These are phyloP conservation scores for Aethes cnicana DNA, from an alignment of 2,888 invertebrate genomes.

Conservation along the genomic window DNA sequence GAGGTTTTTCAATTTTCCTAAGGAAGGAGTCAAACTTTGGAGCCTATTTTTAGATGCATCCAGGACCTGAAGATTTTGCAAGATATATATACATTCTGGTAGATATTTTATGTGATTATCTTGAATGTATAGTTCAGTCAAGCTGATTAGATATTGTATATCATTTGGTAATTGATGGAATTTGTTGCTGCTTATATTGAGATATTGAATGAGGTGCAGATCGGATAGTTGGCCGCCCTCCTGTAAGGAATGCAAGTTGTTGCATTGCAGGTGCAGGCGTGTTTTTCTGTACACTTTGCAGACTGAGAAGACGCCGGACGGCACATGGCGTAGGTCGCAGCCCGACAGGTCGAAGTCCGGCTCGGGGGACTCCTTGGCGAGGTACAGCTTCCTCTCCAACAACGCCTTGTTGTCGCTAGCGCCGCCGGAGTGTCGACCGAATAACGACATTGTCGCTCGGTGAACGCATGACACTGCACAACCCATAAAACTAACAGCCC, in stretches of 20 bases:
- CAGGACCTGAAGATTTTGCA: slow-evolving; percentile 85
- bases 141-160: slow-evolving; percentile 84
- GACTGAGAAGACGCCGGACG: slow-evolving; percentile 89
- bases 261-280: slow-evolving; percentile 84
- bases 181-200: slow-evolving; percentile 86
- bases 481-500: slow-evolving; percentile 64
- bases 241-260: slow-evolving; percentile 85
- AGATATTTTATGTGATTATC: slow-evolving; percentile 87
- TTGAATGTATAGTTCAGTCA: slow-evolving; percentile 88
- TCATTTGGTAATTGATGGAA: slow-evolving; percentile 85
- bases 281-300: slow-evolving; percentile 92
- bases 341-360: slow-evolving; percentile 90
- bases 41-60: slow-evolving; percentile 88
- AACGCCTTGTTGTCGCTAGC: slow-evolving; percentile 55
- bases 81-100: slow-evolving; percentile 85
- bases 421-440: slow-evolving; percentile 58
- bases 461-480: slow-evolving; percentile 69
- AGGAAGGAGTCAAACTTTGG: slow-evolving; percentile 82
- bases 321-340: slow-evolving; percentile 88
- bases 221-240: slow-evolving; percentile 89
- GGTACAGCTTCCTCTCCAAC: slow-evolving; percentile 72
- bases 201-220: slow-evolving; percentile 84
- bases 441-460: slow-evolving; percentile 69
- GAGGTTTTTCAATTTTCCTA: slow-evolving; percentile 85
- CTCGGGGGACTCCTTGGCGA: slow-evolving; percentile 89